Conservation (phyloP, 2,888 invertebrate genomes). For the Dynastes tityus region DNA sequence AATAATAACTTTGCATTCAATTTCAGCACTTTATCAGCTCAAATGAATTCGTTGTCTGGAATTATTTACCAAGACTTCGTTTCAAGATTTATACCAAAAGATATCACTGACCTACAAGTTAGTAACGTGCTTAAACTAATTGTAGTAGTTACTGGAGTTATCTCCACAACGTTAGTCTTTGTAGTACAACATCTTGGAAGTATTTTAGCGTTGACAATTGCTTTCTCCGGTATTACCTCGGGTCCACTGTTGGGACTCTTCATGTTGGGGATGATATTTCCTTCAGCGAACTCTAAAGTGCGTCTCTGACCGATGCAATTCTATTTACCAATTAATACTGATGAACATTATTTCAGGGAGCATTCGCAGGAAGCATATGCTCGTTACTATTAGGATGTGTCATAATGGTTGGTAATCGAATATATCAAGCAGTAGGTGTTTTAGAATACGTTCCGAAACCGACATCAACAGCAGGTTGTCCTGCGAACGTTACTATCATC, state of each 20-base stretch:
- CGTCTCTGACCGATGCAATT: background rate
- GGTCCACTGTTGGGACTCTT: constrained; percentile 80
- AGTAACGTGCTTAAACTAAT: constrained; percentile 75
- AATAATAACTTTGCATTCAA: too few relatives aligned
- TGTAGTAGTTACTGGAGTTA: constrained; percentile 72
- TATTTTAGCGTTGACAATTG: constrained; percentile 77
- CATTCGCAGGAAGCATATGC: constrained; percentile 42
- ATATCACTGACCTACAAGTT: constrained; percentile 72
- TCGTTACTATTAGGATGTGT: constrained; percentile 43
- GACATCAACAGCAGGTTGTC: constrained; percentile 58
- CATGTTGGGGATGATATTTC: constrained; percentile 79
- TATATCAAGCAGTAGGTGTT: constrained; percentile 57
- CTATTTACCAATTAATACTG: background rate
- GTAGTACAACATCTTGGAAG: constrained; percentile 77
- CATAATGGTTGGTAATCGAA: constrained; percentile 57
- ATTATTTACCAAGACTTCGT: constrained; percentile 78
- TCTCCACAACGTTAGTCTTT: constrained; percentile 82
- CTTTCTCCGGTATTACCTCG: constrained; percentile 77
- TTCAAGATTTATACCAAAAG: constrained; percentile 71
- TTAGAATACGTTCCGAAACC: constrained; percentile 57
- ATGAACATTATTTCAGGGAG: constrained; percentile 41
- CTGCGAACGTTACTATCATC: constrained; percentile 14
- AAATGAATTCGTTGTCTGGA: constrained; percentile 74
- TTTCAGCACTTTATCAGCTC: constrained; percentile 52
- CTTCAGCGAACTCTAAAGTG: constrained; percentile 76